Base-by-base conservation (phyloP, 2,797 vertebrate genomes). In the Sebastes itinus region DNA sequence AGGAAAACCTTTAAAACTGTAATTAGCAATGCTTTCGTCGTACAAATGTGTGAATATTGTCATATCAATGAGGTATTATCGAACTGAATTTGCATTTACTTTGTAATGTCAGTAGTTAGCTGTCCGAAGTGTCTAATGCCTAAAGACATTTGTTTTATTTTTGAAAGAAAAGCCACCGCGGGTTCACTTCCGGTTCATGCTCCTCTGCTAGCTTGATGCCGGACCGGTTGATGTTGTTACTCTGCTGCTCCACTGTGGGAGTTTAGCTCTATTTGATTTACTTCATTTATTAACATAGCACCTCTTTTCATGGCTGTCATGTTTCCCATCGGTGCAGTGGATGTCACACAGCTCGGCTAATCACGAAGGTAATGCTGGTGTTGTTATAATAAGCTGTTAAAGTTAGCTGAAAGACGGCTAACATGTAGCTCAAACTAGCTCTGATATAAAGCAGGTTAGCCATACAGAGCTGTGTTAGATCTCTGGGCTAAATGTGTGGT, bases 291-390 rank as follows among this genome's bases (percentile, higher is more conserved):
- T 6, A 14, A 60, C 5, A 52, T 0, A 64, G 2, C 11, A 10
- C 6, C 46, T 23, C 0, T 72, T 77, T 66, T 56, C 7, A 52
- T 73, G 30, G 12, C 23, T 20, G 32, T 46, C n/a, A 6, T 30
- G 2, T 63, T 22, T 35, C 4, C n/a, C 0, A 14, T 49, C 6
- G 33, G 8, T 12, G 27, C 52, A 32, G 27, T 35, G 33, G 79
- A 78, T 12, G 14, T 30, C 64, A 49, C 28, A 68, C 42, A 78
- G 27, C 12, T 56, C 46, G n/a, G 14, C 7, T 60, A 27, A 64
- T 12, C 20, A 72, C 77, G 5, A 80, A 86, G 92, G 91, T 94
- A 92, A 83, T 28, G 4, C 56, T 11, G 6, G 2, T 32, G 12
- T 42, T 58, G 3, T 42, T 28, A 11, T 59, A 42, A 28, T 25